These are phyloP conservation scores for western clawed frog (Xenopus tropicalis) DNA, from an alignment of 2,113 vertebrate species.

Conservation along the genomic window DNA sequence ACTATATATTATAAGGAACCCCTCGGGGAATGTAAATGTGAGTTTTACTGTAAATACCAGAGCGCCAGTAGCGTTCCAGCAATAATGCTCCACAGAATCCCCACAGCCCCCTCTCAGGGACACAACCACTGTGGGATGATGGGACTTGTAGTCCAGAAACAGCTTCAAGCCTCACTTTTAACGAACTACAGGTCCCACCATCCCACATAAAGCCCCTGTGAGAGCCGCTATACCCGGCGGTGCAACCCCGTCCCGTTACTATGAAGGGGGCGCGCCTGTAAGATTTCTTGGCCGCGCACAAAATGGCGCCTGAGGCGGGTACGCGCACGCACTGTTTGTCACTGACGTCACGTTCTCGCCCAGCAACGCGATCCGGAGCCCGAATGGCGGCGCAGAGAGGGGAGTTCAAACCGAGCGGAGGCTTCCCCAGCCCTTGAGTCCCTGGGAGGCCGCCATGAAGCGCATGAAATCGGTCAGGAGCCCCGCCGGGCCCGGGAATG, in stretches of 20 bases:
- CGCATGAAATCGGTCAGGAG: constrained; percentile 8
- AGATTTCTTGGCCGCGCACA: neutral
- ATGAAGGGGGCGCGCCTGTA: neutral
- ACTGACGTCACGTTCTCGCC: constrained; percentile 41
- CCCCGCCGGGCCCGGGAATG: constrained; percentile 14
- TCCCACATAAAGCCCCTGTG: too few species aligned
- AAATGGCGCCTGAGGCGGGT: neutral
- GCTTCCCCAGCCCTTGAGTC: constrained; percentile 23
- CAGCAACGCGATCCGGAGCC: constrained; percentile 30
- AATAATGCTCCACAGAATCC: too few species aligned
- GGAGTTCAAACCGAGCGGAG: constrained; percentile 35
- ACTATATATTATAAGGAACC: too few species aligned
- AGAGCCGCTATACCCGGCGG: too few species aligned
- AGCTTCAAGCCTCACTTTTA: too few species aligned
- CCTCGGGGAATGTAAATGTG: too few species aligned
- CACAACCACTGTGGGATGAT: too few species aligned
- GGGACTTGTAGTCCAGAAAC: too few species aligned
- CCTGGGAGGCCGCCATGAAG: constrained; percentile 12
- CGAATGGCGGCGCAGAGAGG: constrained; percentile 43
- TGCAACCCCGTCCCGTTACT: neutral
- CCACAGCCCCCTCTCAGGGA: too few species aligned
- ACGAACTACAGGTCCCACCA: too few species aligned
- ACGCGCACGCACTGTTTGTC: constrained; percentile 25
- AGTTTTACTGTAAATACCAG: too few species aligned
- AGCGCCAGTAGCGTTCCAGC: too few species aligned